A percentile compares a stretch with the other conserved stretches of the same genome.
These are phyloP conservation scores for Eristalis intricaria DNA, from an alignment of 2,888 invertebrate species.

Conservation along the genomic window DNA sequence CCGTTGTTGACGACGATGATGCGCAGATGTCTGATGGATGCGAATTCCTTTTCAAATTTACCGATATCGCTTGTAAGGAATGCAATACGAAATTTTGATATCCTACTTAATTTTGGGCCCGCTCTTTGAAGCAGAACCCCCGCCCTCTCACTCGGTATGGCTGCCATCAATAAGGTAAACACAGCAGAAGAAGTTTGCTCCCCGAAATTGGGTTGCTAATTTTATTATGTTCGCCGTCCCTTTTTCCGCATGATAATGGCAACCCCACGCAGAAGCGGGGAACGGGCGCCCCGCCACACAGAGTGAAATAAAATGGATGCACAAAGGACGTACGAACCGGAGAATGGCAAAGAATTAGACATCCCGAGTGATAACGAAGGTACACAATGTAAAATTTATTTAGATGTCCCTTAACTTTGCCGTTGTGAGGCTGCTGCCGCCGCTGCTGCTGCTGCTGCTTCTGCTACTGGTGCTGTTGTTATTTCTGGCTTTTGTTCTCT, in stretches of 20 bases:
- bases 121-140: neutral
- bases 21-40: neutral
- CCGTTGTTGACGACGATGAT: neutral
- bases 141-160: neutral
- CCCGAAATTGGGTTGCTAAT: slow-evolving; percentile 52
- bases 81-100: neutral
- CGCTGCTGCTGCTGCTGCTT: neutral
- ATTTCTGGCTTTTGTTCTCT: slow-evolving; percentile 38
- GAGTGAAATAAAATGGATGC: neutral
- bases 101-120: neutral
- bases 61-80: neutral
- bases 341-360: slow-evolving; percentile 30
- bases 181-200: slow-evolving; percentile 42
- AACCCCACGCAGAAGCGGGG: neutral
- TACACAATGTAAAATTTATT: slow-evolving; percentile 51
- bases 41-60: neutral
- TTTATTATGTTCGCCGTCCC: slow-evolving; percentile 51
- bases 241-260: slow-evolving; percentile 55
- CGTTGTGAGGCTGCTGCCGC: neutral
- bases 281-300: neutral
- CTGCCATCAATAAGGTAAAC: neutral
- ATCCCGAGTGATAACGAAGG: slow-evolving; percentile 42
- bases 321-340: neutral
- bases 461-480: slow-evolving; percentile 9
- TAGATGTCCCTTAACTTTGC: slow-evolving; percentile 44